Evolutionary conservation across 2,113 vertebrate genomes (phyloP), one percentile per base, ranked within the genome.

Genomic region (Carassius gibelio): DNA sequence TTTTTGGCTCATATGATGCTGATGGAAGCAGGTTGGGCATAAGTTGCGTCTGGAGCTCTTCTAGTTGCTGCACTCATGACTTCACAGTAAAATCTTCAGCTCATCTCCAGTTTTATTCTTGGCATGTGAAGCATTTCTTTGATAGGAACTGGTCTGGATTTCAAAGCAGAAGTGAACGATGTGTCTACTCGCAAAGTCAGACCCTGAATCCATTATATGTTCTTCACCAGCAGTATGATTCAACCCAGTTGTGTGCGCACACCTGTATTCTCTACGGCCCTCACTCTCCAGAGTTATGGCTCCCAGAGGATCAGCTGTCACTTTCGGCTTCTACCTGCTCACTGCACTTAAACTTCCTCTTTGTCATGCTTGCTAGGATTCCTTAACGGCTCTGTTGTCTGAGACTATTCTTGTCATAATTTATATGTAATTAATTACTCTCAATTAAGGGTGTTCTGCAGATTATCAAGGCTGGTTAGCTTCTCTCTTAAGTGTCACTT

Each of bases 121-220:
- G 42, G 62, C 62, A n/a, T 78, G 75, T 83, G 79, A 80, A 68
- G 69, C 81, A 83, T 82, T 23, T 75, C 89, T 86, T 83, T 87
- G 85, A 89, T 86, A 85, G 62, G 66, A 64, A 85, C 85, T 82
- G 86, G 82, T 87, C 80, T 85, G 83, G 85, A 90, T 85, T 86
- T 90, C 86, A 88, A 86, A 90, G 82, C 85, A 79, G 30, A 82
- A 78, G 75, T 19, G 75, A 84, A 79, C 23, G 66, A 75, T 55
- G 59, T 76, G 61, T 86, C 62, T 69, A 15, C 64, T 77, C 45
- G 38, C 55, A 14, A 79, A 81, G 84, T 80, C 52, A 75, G 34
- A 84, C 80, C 75, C 36, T 38, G 75, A 78, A 62, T 74, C 85
- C 72, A 79, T 74, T 50, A 45, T 48, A 36, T 57, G 69, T 26